Base-by-base conservation (phyloP, 2,113 vertebrate genomes). In the Smithornis capensis region DNA sequence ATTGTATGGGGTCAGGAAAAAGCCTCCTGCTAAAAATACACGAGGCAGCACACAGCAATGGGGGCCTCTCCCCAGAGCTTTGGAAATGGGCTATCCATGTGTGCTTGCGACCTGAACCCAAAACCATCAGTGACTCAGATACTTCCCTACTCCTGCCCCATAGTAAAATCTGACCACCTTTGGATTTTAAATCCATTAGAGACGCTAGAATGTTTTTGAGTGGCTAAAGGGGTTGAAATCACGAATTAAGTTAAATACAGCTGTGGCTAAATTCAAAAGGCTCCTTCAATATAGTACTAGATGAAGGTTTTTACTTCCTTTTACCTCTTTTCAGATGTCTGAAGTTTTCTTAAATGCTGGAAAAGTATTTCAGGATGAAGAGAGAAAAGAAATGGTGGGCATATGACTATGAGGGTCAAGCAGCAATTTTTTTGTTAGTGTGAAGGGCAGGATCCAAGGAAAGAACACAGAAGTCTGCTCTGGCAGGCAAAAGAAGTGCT, bases 31-130 rank as follows among this genome's bases (percentile, higher is more conserved):
- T 83, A 33, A 92, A 89, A 86, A 78, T 4, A 68, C 2, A 0
- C 7, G 0, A 73, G 40, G 65, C n/a, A 29, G 47, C 73, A 53
- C 1, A 3, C 55, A 25, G 23, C 1, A 7, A 19, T 1, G 1
- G 27, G 12, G 7, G 35, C 4, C 12, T 69, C 76, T 57, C 37
- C 50, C n/a, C 68, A 65, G 82, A 45, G 68, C 63, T 90, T 79
- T 45, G 35, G 12, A 70, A 79, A 33, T 4, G 25, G 62, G 49
- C 31, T 64, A 10, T 5, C 14, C 33, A 64, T 0, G 0, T 1
- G 1, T 5, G 2, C 23, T 12, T 0, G 1, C 42, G 52, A 84
- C 29, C 55, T 37, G n/a, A 69, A 68, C n/a, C 0, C 3, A 69
- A 79, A 87, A 6, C 17, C 14, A 6, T 11, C 4, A 0, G 38